A percentile compares a stretch with the other conserved stretches of the same genome.
These are phyloP conservation scores for Pluvialis apricaria DNA, from an alignment of 2,113 vertebrate species.

Conservation along the genomic window DNA sequence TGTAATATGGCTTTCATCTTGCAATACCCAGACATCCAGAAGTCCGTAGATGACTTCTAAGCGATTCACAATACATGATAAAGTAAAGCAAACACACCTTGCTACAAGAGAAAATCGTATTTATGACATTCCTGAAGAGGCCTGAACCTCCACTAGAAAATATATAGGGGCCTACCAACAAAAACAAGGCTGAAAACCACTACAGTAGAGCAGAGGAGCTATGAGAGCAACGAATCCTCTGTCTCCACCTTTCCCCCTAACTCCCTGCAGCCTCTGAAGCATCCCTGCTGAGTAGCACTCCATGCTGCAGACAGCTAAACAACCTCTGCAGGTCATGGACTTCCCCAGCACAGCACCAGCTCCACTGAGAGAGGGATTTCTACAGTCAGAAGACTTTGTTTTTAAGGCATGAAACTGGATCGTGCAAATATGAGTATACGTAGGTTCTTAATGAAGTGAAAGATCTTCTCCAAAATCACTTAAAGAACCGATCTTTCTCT, in stretches of 20 bases:
- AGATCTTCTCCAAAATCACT: not conserved
- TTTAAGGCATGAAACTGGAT: not conserved
- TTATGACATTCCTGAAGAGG: not conserved
- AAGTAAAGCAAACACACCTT: not conserved
- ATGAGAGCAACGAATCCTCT: not conserved
- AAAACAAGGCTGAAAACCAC: not conserved
- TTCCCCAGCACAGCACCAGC: not conserved
- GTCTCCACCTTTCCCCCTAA: not conserved
- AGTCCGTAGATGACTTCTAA: not conserved
- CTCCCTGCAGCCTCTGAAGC: not conserved
- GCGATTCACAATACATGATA: fast-evolving
- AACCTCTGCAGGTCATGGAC: not conserved
- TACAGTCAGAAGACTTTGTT: not conserved
- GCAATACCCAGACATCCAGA: not conserved
- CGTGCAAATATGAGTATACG: not conserved
- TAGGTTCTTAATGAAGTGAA: not conserved
- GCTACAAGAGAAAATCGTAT: not conserved
- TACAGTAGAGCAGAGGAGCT: not conserved
- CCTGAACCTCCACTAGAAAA: not conserved
- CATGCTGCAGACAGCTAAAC: not conserved
- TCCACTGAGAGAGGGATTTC: not conserved
- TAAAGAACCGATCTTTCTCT: not conserved
- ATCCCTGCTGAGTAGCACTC: not conserved
- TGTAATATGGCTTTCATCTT: not conserved
- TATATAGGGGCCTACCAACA: not conserved